Evolutionary conservation across 2,113 vertebrate species (phyloP).

Genomic region (Elephantulus edwardii): DNA sequence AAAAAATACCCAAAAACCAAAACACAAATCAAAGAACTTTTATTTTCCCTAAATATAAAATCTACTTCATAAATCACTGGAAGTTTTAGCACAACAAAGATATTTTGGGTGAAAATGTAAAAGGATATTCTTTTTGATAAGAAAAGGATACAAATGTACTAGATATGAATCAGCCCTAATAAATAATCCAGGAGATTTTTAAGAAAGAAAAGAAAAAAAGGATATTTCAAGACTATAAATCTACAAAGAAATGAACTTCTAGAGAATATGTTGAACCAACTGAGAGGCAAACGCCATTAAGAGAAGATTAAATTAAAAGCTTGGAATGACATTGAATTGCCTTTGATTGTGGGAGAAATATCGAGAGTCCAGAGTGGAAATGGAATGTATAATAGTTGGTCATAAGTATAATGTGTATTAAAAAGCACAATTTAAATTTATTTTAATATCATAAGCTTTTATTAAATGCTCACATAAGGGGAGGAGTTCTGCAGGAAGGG

Average conservation of each 20-base stretch:
- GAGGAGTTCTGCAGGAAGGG: neutral
- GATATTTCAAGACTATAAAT: constrained; percentile 60
- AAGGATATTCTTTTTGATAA: constrained; percentile 75
- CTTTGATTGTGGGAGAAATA: constrained; percentile 73
- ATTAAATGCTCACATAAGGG: neutral
- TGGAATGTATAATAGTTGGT: neutral
- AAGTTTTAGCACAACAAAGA: constrained; percentile 73
- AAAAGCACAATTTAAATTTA: neutral
- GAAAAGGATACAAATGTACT: constrained; percentile 67
- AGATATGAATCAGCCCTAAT: constrained; percentile 52
- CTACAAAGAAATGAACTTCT: constrained; percentile 44
- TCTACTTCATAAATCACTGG: constrained; percentile 67
- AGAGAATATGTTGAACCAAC: constrained; percentile 68
- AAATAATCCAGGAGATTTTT: constrained; percentile 66
- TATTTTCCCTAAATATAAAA: constrained; percentile 61
- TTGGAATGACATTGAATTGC: constrained; percentile 72
- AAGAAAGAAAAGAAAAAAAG: constrained; percentile 47
- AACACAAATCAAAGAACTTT: constrained; percentile 69
- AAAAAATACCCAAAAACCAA: no score
- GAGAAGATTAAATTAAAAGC: constrained; percentile 68
- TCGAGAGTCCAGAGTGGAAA: constrained; percentile 76
- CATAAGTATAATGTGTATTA: neutral
- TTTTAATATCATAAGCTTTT: neutral
- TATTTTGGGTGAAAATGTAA: constrained; percentile 74
- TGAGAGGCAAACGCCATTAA: constrained; percentile 69